phyloP scores from a whole-genome alignment of 2,888 invertebrate species.

The Lepidonotus clava region DNA sequence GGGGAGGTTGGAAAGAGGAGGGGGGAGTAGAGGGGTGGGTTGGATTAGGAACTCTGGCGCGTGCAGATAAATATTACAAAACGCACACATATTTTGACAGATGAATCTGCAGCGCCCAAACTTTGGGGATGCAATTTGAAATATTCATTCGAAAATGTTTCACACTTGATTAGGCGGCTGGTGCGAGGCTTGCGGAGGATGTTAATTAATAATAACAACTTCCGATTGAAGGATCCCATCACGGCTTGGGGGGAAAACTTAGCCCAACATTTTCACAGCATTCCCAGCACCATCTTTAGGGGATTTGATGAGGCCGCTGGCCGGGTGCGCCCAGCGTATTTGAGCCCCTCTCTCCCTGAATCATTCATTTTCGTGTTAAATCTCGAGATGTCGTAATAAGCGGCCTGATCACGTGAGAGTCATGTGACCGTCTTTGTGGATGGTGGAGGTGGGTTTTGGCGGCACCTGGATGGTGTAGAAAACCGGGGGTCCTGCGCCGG shows the following conservation, averaged over 20 bases:
- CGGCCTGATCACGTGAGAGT: slow-evolving; percentile 13
- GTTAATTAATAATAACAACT: slow-evolving; percentile 54
- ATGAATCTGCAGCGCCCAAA: slow-evolving; percentile 29
- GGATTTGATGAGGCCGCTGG: background rate
- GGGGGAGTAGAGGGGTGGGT: background rate
- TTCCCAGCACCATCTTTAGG: slow-evolving; percentile 5
- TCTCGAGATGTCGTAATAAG: slow-evolving; percentile 28
- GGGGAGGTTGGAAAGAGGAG: background rate
- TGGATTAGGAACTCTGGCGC: background rate
- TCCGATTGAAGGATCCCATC: slow-evolving; percentile 44
- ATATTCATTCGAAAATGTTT: slow-evolving; percentile 53
- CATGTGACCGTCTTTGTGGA: background rate
- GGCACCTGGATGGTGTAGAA: slow-evolving; percentile 43
- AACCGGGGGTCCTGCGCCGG: background rate
- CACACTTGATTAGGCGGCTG: slow-evolving; percentile 47
- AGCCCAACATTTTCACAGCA: background rate
- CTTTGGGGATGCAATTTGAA: slow-evolving; percentile 46
- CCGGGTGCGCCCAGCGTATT: background rate
- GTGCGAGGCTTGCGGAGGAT: slow-evolving; percentile 15
- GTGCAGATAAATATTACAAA: slow-evolving; percentile 43
- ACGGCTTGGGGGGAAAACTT: slow-evolving; percentile 8
- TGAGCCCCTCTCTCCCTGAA: background rate
- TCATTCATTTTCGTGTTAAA: slow-evolving; percentile 53
- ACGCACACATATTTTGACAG: slow-evolving; percentile 41
- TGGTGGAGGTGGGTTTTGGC: background rate